Evolutionary conservation across 2,797 vertebrate species (phyloP), one percentile per base, ranked within the genome.

Genomic region (Anguilla obscura): DNA sequence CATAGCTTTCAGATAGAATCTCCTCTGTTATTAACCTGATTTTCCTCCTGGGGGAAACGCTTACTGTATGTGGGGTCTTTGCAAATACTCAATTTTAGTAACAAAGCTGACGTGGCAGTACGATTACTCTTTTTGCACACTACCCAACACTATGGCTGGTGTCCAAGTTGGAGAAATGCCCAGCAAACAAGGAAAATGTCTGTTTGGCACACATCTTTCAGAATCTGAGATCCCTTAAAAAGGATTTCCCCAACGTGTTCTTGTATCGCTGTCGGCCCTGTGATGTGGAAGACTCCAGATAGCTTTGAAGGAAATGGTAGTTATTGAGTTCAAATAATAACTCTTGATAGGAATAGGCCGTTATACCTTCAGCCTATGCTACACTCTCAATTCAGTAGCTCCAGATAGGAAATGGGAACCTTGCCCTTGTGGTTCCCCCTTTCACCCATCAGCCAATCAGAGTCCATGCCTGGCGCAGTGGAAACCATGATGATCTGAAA

Each of bases 361-460:
- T 93, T 93, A 92, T 8, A 84, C 24, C 58, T 50, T 87, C 36
- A 63, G 54, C 18, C n/a, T 74, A 36, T 76, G 86, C 33, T 54
- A n/a, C 52, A 87, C 85, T 21, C 66, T 95, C 93, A 97, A 93
- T 97, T 97, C 87, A 97, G 95, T 89, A 97, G 94, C 93, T 97
- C 96, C 94, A 97, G 95, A 93, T 97, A 97, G 89, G 96, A 97
- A 93, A 97, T 97, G 92, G 97, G 97, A 94, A 97, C 97, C 95
- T 97, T 97, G 94, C 97, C 97, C 91, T 96, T 97, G 93, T 97
- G 96, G 92, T 95, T 96, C 90, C 96, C 96, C 90, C 97, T 95
- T 92, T 97, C 97, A 76, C 96, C 97, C 97, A 97, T 96, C 92
- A 97, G 93, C 97, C 97, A 97, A 93, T 97, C 97, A 91, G 96